Conservation (phyloP, 2,888 invertebrate species). For the Ceramica pisi region DNA sequence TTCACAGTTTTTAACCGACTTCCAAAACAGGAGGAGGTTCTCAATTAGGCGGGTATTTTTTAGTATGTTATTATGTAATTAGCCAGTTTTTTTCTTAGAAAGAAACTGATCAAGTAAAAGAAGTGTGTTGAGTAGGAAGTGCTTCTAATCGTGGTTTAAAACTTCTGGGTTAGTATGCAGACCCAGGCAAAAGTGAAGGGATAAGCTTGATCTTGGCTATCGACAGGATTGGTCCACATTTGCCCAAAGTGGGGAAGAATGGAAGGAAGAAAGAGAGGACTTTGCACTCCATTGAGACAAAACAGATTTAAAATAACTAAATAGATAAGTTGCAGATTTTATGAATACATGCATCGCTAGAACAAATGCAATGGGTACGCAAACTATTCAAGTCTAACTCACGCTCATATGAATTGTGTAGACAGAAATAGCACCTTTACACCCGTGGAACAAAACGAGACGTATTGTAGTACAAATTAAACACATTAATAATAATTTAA, state of each 20-base stretch:
- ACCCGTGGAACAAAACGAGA: constrained; percentile 18
- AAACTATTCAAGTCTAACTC: neutral
- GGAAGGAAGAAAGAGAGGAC: too few relatives aligned
- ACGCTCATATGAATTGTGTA: neutral
- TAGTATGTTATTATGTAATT: too few relatives aligned
- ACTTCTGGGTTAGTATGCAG: too few relatives aligned
- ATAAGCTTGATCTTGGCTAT: too few relatives aligned
- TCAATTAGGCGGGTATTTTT: too few relatives aligned
- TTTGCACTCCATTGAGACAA: too few relatives aligned
- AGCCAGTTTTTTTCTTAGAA: too few relatives aligned
- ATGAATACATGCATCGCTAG: neutral
- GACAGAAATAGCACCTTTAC: constrained; percentile 11
- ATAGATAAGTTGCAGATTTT: neutral
- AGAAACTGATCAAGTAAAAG: neutral
- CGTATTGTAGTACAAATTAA: constrained; percentile 17
- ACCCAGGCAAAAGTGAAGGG: too few relatives aligned
- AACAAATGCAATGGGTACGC: neutral
- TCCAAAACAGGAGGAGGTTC: too few relatives aligned
- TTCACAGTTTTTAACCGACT: constrained; percentile 15
- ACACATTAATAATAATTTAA: constrained; percentile 22
- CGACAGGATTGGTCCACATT: too few relatives aligned
- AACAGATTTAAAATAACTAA: too few relatives aligned
- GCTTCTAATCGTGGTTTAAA: neutral
- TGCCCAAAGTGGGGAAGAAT: too few relatives aligned
- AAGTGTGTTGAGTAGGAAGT: neutral